These are phyloP conservation scores for Dynastes hyllus DNA, from an alignment of 2,888 invertebrate species.

Conservation along the genomic window DNA sequence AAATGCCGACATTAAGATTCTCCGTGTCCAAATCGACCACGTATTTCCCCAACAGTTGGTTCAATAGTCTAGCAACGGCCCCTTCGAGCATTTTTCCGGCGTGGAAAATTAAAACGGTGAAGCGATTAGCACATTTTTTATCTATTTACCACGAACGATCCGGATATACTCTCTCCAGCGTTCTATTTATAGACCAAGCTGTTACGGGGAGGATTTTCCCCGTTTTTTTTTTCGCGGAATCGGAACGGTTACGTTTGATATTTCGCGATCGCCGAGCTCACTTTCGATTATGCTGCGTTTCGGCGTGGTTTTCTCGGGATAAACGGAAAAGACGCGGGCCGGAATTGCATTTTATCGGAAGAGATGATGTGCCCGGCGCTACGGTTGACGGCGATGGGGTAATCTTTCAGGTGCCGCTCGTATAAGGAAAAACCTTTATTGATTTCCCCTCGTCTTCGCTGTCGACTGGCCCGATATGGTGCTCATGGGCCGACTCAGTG, in stretches of 20 bases:
- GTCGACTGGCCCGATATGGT: background rate
- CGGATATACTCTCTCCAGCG: no score
- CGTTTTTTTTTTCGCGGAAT: background rate
- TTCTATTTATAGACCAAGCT: slow-evolving; percentile 5
- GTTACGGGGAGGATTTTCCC: background rate
- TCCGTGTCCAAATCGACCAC: slow-evolving; percentile 88
- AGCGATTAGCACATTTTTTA: background rate
- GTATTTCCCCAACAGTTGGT: slow-evolving; percentile 87
- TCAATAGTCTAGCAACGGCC: slow-evolving; percentile 84
- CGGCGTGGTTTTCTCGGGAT: no score
- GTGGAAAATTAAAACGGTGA: background rate
- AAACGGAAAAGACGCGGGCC: background rate
- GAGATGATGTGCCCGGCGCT: background rate
- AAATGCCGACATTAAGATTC: slow-evolving; percentile 88
- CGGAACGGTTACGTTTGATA: background rate
- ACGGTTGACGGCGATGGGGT: slow-evolving; percentile 9
- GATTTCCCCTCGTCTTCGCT: slow-evolving; percentile 21
- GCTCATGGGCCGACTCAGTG: slow-evolving; percentile 10
- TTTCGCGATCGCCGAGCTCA: background rate
- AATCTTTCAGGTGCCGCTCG: slow-evolving; percentile 29
- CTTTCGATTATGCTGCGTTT: background rate
- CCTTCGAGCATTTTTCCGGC: slow-evolving; percentile 80
- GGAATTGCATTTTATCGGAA: background rate
- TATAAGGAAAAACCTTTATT: slow-evolving; percentile 32
- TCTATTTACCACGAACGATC: background rate